A percentile compares a stretch with the other conserved stretches of the same genome.
Evolutionary conservation across 2,888 invertebrate genomes (phyloP).

Genomic region (Clanis bilineata): DNA sequence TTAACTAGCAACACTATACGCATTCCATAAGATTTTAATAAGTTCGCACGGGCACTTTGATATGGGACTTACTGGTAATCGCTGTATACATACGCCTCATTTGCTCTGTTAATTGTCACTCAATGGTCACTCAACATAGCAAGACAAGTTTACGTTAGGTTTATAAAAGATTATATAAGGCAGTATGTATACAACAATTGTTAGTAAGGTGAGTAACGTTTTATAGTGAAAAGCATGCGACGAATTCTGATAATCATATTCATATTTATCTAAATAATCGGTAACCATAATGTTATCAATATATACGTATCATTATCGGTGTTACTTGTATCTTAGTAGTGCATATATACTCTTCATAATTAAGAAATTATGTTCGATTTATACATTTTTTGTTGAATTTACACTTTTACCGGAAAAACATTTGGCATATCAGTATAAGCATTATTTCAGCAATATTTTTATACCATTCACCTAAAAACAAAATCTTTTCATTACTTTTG

Average conservation of each 20-base stretch:
- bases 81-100: too few species aligned
- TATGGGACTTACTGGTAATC: too few species aligned
- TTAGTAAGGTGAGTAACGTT: too few species aligned
- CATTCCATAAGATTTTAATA: too few species aligned
- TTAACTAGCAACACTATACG: too few species aligned
- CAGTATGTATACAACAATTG: too few species aligned
- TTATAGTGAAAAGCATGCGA: neutral
- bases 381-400: neutral
- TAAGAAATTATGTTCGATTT: neutral
- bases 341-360: neutral
- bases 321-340: neutral
- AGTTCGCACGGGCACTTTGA: too few species aligned
- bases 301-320: conserved; percentile 1
- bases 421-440: neutral
- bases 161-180: too few species aligned
- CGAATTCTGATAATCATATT: neutral
- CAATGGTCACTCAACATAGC: too few species aligned
- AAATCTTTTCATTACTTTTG: neutral
- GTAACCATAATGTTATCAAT: neutral
- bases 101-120: too few species aligned
- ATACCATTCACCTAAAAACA: neutral
- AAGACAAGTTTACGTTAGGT: too few species aligned
- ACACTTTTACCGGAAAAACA: neutral
- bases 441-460: neutral
- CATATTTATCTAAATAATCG: neutral